A percentile compares a stretch with the other conserved stretches of the same genome.
Conservation (phyloP, 1,140 invertebrate genomes). For the Tetragnatha versicolor region DNA sequence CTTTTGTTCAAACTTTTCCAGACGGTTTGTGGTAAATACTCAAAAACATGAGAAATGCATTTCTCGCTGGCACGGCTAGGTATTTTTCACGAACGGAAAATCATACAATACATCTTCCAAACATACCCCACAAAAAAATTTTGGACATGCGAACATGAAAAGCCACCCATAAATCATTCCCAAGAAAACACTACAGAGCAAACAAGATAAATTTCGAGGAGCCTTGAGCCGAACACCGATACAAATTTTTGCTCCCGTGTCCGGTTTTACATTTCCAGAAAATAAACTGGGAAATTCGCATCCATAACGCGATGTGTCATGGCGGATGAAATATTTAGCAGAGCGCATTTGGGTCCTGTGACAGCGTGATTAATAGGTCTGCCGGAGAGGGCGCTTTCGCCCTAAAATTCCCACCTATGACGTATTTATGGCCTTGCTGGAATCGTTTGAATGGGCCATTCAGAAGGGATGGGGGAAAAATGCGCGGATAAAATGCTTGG, state of each 20-base stretch:
- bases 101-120: too few species aligned
- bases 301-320: not conserved
- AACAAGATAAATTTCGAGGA: slow-evolving; percentile 11
- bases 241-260: not conserved
- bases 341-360: not conserved
- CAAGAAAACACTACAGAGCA: too few species aligned
- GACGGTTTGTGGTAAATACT: too few species aligned
- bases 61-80: too few species aligned
- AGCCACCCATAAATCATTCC: too few species aligned
- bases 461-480: too few species aligned
- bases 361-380: not conserved
- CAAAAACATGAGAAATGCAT: too few species aligned
- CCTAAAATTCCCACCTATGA: not conserved
- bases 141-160: too few species aligned
- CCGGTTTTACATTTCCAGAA: not conserved
- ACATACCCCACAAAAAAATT: too few species aligned
- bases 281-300: not conserved
- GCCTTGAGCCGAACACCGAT: not conserved
- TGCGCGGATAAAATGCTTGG: too few species aligned
- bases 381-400: not conserved
- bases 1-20: too few species aligned
- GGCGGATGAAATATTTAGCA: slow-evolving; percentile 7
- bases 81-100: too few species aligned
- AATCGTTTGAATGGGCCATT: not conserved
- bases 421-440: not conserved